Evolutionary conservation across 2,113 vertebrate genomes (phyloP), one percentile per base, ranked within the genome.

Genomic region (Pseudopodoces humilis): DNA sequence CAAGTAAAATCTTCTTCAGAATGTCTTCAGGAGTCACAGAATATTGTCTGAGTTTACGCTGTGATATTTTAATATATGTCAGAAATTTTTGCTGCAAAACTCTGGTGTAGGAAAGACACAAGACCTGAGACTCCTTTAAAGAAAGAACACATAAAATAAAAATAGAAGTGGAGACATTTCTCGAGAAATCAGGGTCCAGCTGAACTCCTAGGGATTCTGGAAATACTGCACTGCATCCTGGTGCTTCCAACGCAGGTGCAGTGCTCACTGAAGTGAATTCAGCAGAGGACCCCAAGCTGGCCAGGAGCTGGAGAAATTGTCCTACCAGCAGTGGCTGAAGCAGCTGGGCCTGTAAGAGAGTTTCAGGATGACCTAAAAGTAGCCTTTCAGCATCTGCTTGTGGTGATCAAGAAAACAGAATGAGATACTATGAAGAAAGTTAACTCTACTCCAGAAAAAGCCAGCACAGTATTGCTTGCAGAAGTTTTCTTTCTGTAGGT

Each of bases 401-500:
- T 39, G 17, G 11, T 31, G n/a, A 46, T 24, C 20, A 44, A 55
- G 49, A 79, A 65, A 65, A 65, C 12, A 65, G 39, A 39, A 44
- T 6, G 9, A 55, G 5, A 31, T 9, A 18, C 16, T 25, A 13
- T 13, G 69, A 41, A 37, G 23, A 52, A 74, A 59, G 7, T 20
- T 44, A 58, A n/a, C 30, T 24, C 33, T 30, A 21, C 23, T 33
- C 46, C 24, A 35, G 30, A 33, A 11, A 55, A 68, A 75, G 14
- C 24, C 46, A 68, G 98, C 74, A 99, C 98, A 1, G 99, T 98
- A 99, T 76, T 98, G 98, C 71, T 98, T 98, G 2, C 98, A 98
- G 93, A 99, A 99, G 91, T 97, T 98, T 83, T 98, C 98, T 96
- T 99, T 99, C 90, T 99, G 98, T 86, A 99, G 97, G 83, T 98